Evolutionary conservation across 2,888 invertebrate genomes (phyloP).

Genomic region (Eilema depressum): DNA sequence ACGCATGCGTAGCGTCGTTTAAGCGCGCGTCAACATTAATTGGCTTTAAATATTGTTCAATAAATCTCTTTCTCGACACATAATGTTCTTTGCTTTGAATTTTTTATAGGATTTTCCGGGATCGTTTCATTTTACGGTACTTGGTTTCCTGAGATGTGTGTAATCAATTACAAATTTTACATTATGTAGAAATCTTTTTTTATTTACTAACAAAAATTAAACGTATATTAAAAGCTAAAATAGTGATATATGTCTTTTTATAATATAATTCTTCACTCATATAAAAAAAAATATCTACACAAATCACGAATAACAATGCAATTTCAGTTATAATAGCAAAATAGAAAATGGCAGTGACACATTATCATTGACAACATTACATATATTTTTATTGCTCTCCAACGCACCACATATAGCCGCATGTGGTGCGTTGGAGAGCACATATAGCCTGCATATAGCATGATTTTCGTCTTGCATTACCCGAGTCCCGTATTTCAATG

Average conservation of each 20-base stretch:
- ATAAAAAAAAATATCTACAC: too few species aligned
- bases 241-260: too few species aligned
- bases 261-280: too few species aligned
- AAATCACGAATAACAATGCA: too few species aligned
- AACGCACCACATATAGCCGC: not conserved
- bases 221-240: too few species aligned
- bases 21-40: constrained; percentile 63
- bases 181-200: not conserved
- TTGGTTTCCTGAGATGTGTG: constrained; percentile 6
- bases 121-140: constrained; percentile 34
- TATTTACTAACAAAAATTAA: not conserved
- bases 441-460: not conserved
- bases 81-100: constrained; percentile 28
- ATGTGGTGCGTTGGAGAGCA: too few species aligned
- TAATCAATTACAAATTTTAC: not conserved
- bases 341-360: not conserved
- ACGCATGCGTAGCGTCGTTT: constrained; percentile 55
- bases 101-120: constrained; percentile 42
- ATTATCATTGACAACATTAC: not conserved
- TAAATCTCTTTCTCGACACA: constrained; percentile 64
- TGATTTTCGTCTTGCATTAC: not conserved
- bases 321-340: too few species aligned
- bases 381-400: not conserved
- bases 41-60: constrained; percentile 64
- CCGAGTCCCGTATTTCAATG: not conserved